Evolutionary conservation across 2,888 invertebrate species (phyloP), one percentile per base, ranked within the genome.

Genomic region (Melitaea athalia): DNA sequence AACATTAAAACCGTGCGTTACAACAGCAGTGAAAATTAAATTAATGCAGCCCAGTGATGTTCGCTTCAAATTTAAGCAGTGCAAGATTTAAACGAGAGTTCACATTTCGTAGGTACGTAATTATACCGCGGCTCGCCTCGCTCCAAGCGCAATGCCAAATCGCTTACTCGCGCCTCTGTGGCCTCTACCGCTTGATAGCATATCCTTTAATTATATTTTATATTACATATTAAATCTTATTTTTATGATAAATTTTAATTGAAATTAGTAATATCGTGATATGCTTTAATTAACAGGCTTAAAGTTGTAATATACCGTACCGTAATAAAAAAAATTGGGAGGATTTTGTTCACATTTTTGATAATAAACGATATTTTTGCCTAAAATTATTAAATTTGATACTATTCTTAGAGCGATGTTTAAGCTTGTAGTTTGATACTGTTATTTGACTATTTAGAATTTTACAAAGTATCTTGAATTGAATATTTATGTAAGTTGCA

Each of bases 41-140:
- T 88, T 88, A 89, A 87, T 86, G 84, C 78, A 81, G 82, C 80
- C 82, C 80, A 80, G 83, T 83, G 81, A 84, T 85, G 85, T 85
- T 88, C 84, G 85, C 82, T 85, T 87, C 84, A 89, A 89, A 89
- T 87, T 89, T 88, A 89, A 90, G 86, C 87, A 85, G 86, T 85
- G 88, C 86, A 87, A 89, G 89, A 90, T 91, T 91, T 89, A 91
- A 91, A 85, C 86, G 90, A 88, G 87, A 86, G 87, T 86, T 87
- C 87, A 84, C 87, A 86, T 88, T 72, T 65, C 72, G 73, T 69
- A 70, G 72, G 73, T 88, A 89, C 87, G 88, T 91, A 91, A 91
- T 91, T 91, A 91, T 88, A 81, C 83, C 84, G 86, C 79, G 86
- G 85, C 81, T 84, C 82, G 85, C 81, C 82, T 82, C 82, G 82